Evolutionary conservation across 2,888 invertebrate species (phyloP), one percentile per base, ranked within the genome.

Genomic region (Diarsia dahlii): DNA sequence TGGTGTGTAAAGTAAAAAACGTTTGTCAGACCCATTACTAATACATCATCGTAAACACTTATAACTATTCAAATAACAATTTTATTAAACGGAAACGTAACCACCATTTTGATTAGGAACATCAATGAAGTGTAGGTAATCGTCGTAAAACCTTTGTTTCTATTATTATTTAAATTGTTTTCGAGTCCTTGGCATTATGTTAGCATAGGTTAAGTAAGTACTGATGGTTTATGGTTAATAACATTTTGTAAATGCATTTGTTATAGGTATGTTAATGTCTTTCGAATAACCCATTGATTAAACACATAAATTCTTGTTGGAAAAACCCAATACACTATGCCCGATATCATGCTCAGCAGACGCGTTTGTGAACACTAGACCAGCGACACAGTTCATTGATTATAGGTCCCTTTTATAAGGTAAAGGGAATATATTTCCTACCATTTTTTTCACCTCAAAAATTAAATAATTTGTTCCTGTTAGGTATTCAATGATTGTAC

Each of bases 91-190:
- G 76, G 80, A 82, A 71, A 45, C 23, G 5, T 13, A 52, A 28
- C 34, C 46, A 12, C 18, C 34, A 63, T 80, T 56, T 70, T 66
- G 18, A 70, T 46, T 70, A 52, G 18, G 28, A 81, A 18, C 13
- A 62, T 1, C 50, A 70, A 18, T 56, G 13, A 10, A 48, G 23
- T 48, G 1, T 28, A n/a, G n/a, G n/a, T n/a, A 64, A 46, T 34
- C 13, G 52, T 18, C 18, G 2, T 74, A 48, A 68, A 81, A 60
- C 28, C 48, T 54, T 60, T 75, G 60, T 81, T 54, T 65, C 15
- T 58, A 81, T 80, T 82, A 82, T 81, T 81, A 71, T 82, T 82
- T 65, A 83, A 83, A 81, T 78, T 67, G 72, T 54, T 78, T 58
- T 70, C 1, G 18, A n/a, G n/a, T 58, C 66, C 80, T 78, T 72